These are phyloP conservation scores for Verasper variegatus DNA, from an alignment of 2,113 vertebrate genomes.

Conservation along the genomic window DNA sequence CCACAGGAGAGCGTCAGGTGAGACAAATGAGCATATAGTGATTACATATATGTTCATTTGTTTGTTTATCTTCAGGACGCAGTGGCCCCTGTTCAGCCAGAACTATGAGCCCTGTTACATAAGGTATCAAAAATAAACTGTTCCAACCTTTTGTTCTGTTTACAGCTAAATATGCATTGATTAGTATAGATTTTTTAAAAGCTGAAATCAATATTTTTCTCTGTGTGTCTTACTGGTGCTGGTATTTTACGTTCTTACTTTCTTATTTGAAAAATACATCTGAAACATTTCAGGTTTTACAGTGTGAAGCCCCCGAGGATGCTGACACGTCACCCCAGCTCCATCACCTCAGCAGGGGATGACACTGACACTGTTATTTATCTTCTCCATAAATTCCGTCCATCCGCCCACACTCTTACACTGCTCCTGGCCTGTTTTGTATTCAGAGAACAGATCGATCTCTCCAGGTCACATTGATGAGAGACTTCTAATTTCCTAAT, in stretches of 20 bases:
- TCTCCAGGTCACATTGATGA: slow-evolving; percentile 57
- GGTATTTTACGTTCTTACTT: background rate
- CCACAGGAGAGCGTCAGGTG: too few species aligned
- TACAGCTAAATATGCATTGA: too few species aligned
- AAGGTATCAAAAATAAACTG: too few species aligned
- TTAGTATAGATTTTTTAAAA: background rate
- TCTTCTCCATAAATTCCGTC: slow-evolving; percentile 15
- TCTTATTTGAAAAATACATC: too few species aligned
- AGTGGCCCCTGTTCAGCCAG: background rate
- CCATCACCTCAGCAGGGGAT: slow-evolving; percentile 4
- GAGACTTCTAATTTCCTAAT: slow-evolving; percentile 79
- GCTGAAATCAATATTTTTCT: background rate
- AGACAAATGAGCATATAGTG: too few species aligned
- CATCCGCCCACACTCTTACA: background rate
- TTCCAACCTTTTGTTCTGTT: too few species aligned
- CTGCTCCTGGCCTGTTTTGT: slow-evolving; percentile 25
- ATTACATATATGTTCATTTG: too few species aligned
- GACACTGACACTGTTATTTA: slow-evolving; percentile 34
- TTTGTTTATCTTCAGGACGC: background rate
- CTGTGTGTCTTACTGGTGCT: background rate
- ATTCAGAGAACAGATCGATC: slow-evolving; percentile 62
- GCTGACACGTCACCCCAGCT: background rate
- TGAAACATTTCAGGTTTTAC: background rate
- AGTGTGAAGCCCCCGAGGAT: background rate
- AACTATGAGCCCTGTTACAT: too few species aligned